Base-by-base conservation (phyloP, 2,888 invertebrate genomes). In the Eledone cirrhosa region DNA sequence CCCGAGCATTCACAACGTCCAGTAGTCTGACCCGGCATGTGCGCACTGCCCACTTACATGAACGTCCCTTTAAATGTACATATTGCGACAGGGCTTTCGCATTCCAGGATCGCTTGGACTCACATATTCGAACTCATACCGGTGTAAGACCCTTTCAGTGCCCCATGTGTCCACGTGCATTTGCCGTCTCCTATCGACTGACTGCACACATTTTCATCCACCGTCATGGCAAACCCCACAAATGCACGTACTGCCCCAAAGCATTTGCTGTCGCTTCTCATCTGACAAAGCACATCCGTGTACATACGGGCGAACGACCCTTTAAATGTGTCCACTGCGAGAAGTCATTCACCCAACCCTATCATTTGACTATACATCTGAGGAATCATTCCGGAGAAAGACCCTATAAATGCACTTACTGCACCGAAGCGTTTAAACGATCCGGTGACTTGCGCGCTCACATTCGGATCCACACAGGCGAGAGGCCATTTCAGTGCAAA, bases 71-170 rank as follows among this genome's bases (percentile, higher is more conserved):
- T 31, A 69, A 69, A 29, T 69, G 69, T n/a, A 69, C 69, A 31
- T 69, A 33, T n/a, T 69, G 69, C 29, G 33, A 22, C 69, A 31
- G 69, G n/a, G 33, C 69, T 22, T 69, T 69, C 33, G 69, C 69
- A n/a, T 69, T 69, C n/a, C 69, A 69, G 69, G 69, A 69, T 31
- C 31, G 69, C 69, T 69, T 69, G 69, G 69, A 69, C 69, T 69
- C 69, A 13, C 69, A 69, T 19, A 69, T 33, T 31, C 31, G 31
- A 11, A 69, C 69, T 11, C 69, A 69, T 33, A 69, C 69, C 4
- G 69, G 69, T 33, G 33, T 69, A 33, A 31, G 69, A 19, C 69
- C 69, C 31, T 69, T 69, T 69, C 69, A 69, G 14, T 69, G 69
- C 33, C 69, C 69, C 19, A 14, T 33, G 19, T 69, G 69, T 14